These are phyloP conservation scores for Galerucella calmariensis DNA, from an alignment of 2,888 invertebrate species.

Conservation along the genomic window DNA sequence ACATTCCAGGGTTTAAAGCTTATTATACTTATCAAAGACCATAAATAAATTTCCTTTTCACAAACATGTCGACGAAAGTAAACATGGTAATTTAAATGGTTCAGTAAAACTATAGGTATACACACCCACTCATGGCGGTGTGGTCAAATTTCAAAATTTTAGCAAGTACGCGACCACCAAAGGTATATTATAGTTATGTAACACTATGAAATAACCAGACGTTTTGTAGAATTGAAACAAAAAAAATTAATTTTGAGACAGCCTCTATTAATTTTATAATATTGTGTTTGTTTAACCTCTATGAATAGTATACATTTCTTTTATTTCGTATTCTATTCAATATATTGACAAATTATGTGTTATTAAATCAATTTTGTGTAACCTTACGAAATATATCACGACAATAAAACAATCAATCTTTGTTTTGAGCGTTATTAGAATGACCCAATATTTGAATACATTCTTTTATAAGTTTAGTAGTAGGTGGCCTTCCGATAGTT, in stretches of 20 bases:
- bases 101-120: background rate
- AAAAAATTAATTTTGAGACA: background rate
- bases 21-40: background rate
- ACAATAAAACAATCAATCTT: constrained; percentile 3
- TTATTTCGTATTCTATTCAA: constrained; percentile 3
- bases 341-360: background rate
- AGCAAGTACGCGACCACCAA: background rate
- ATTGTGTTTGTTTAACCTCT: background rate
- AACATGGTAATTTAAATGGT: background rate
- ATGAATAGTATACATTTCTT: background rate
- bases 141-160: background rate
- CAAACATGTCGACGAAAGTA: background rate
- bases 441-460: background rate
- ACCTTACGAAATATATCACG: background rate
- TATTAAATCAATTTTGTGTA: background rate
- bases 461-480: background rate
- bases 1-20: background rate
- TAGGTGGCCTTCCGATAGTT: background rate
- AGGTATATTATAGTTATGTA: background rate
- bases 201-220: background rate
- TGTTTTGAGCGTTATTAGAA: background rate
- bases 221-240: background rate
- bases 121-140: background rate
- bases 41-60: background rate
- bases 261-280: background rate